Percentiles rank a stretch among this genome's conserved stretches.
phyloP scores from a whole-genome alignment of 2,888 invertebrate species.

The Drosophila dives region DNA sequence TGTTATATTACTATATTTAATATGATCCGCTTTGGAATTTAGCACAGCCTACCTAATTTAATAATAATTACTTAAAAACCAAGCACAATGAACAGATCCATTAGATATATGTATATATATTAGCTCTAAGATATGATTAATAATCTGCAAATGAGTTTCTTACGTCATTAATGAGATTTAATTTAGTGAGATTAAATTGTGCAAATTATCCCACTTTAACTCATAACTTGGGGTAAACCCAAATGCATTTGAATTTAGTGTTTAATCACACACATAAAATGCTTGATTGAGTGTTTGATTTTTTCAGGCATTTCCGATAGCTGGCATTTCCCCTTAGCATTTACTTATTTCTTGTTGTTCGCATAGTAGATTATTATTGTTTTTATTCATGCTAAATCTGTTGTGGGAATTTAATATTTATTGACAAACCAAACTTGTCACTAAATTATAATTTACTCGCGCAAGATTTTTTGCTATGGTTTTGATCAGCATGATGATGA shows the following conservation, averaged over 20 bases:
- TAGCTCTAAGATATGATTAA: constrained; percentile 5
- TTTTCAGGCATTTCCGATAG: background rate
- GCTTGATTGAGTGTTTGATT: background rate
- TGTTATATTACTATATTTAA: constrained; percentile 38
- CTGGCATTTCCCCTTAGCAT: constrained; percentile 33
- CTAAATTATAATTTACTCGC: constrained; percentile 39
- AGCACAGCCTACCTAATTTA: constrained; percentile 11
- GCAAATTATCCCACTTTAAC: constrained; percentile 29
- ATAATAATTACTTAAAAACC: constrained; percentile 45
- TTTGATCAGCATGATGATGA: constrained; percentile 14
- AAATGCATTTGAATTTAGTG: background rate
- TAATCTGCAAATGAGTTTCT: constrained; percentile 27
- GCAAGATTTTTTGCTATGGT: constrained; percentile 15
- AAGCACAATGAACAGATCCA: constrained; percentile 32
- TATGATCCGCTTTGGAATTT: constrained; percentile 10
- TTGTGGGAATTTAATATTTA: constrained; percentile 27
- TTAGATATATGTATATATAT: constrained; percentile 13
- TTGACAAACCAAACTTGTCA: constrained; percentile 1
- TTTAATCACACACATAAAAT: background rate
- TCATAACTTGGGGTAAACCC: constrained; percentile 1
- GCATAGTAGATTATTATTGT: constrained; percentile 3
- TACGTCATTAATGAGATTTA: constrained; percentile 36
- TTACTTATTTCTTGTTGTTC: constrained; percentile 13
- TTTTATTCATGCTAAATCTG: background rate
- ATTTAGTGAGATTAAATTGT: constrained; percentile 13